Base-by-base conservation (phyloP, 2,888 invertebrate genomes). In the Chymomyza amoena region DNA sequence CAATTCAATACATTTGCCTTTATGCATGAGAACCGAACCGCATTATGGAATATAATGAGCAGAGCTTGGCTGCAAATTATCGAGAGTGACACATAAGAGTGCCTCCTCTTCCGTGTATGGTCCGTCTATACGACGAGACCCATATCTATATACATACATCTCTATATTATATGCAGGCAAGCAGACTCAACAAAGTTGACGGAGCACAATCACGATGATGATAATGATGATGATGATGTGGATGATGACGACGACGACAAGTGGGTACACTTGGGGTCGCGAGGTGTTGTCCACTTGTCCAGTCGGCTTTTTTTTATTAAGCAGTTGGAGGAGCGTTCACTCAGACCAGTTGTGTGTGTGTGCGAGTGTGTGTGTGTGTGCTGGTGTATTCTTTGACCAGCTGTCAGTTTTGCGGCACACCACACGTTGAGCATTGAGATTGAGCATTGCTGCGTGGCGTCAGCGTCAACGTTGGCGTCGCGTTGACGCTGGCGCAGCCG, bases 401-500 rank as follows among this genome's bases (percentile, higher is more conserved):
- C 51, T 32, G 7, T 51, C 39, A 45, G 39, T 36, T 36, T 36
- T 36, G 36, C 36, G 25, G 25, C 25, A 25, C 25, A 25, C 25
- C 25, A 25, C 25, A 25, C 25, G 25, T 32, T 32, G 69, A 50
- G 28, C 39, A n/a, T 50, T 62, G 51, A 18, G 39, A 39, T 71
- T 10, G 69, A 50, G 16, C 39, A n/a, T 50, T 62, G 51, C 4
- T 10, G 18, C 9, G 57, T 28, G 25, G 4, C 13, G 57, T 57
- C 25, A 9, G 20, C 57, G 57, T 57, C 15, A 57, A 57, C 18
- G 25, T 7, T 45, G 39, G 39, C 39, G 39, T 10, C 57, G 18
- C 76, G 75, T 68, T 25, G 72, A 64, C 73, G 72, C 68, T 66
- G 56, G 69, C 69, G 69, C 56, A 77, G 78, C 61, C 64, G 72